phyloP scores from a whole-genome alignment of 1,140 invertebrate genomes.

The Triops cancriformis region DNA sequence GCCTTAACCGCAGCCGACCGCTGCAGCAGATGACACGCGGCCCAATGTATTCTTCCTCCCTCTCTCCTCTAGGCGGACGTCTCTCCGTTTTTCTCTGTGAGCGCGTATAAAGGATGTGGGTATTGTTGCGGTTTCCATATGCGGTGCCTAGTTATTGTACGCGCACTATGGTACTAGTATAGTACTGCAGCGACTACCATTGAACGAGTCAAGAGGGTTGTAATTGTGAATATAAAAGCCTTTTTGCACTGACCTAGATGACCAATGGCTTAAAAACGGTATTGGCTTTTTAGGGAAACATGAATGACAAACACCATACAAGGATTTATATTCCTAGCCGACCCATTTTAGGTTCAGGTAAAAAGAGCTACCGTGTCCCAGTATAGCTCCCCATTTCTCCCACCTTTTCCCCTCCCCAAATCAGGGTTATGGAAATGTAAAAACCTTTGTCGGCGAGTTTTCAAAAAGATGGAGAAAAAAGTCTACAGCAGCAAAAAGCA shows the following conservation, averaged over 20 bases:
- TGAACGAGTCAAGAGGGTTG: background rate
- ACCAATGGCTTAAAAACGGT: slow-evolving; percentile 3
- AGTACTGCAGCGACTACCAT: no score
- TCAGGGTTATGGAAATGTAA: background rate
- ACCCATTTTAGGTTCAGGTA: background rate
- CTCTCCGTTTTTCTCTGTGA: background rate
- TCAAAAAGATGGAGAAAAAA: background rate
- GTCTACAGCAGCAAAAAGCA: background rate
- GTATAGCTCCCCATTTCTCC: background rate
- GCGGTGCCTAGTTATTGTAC: background rate
- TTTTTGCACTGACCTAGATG: slow-evolving; percentile 2
- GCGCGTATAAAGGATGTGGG: background rate
- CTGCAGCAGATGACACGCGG: background rate
- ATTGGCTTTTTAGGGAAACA: background rate
- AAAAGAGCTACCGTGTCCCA: background rate
- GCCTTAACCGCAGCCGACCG: background rate
- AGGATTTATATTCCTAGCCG: background rate
- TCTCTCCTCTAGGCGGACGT: background rate
- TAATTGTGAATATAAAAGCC: background rate
- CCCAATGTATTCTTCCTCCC: background rate
- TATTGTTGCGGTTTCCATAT: slow-evolving; percentile 10
- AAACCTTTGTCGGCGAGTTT: background rate
- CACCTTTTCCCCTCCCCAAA: background rate
- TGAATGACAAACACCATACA: background rate
- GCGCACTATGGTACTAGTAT: no score